Conservation (phyloP, 2,797 vertebrate genomes). For the Enteromius treurensis region DNA sequence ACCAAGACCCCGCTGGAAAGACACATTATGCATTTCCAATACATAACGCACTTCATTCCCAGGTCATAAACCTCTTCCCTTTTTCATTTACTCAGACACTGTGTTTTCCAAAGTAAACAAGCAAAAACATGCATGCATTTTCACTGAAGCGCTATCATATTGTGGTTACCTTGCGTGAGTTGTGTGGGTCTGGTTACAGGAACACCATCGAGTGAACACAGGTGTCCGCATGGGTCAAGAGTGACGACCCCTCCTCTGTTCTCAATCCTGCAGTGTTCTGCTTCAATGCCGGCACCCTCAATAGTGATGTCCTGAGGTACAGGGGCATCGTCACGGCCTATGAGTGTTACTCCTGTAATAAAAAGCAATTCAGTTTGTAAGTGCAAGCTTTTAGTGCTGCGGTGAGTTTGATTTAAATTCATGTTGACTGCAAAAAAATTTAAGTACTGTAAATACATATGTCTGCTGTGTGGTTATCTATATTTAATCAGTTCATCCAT, state of each 20-base stretch:
- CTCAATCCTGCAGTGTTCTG: conserved; percentile 80
- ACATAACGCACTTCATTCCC: conserved; percentile 2
- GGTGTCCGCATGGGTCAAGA: conserved; percentile 81
- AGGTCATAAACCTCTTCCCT: conserved; percentile 29
- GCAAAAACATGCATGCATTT: not conserved
- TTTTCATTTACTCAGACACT: not conserved
- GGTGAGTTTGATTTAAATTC: not conserved
- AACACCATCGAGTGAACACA: conserved; percentile 80
- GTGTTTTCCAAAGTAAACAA: conserved; percentile 10
- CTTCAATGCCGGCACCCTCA: conserved; percentile 78
- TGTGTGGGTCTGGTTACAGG: conserved; percentile 77
- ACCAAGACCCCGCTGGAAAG: conserved; percentile 38
- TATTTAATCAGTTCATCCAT: conserved; percentile 12
- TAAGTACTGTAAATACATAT: conserved; percentile 1
- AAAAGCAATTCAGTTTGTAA: not conserved
- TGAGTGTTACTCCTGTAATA: conserved; percentile 76
- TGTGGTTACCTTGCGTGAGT: conserved; percentile 80
- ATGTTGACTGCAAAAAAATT: not conserved
- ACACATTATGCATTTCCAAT: conserved; percentile 34
- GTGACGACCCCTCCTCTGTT: conserved; percentile 78
- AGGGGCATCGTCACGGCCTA: conserved; percentile 78
- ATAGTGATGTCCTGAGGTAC: conserved; percentile 80
- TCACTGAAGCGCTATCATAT: not conserved
- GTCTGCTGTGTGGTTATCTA: conserved; percentile 4
- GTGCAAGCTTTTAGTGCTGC: not conserved